Percentiles rank a stretch among this genome's conserved stretches.
Evolutionary conservation across 2,888 invertebrate genomes (phyloP).

Genomic region (Notocelia uddmanniana): DNA sequence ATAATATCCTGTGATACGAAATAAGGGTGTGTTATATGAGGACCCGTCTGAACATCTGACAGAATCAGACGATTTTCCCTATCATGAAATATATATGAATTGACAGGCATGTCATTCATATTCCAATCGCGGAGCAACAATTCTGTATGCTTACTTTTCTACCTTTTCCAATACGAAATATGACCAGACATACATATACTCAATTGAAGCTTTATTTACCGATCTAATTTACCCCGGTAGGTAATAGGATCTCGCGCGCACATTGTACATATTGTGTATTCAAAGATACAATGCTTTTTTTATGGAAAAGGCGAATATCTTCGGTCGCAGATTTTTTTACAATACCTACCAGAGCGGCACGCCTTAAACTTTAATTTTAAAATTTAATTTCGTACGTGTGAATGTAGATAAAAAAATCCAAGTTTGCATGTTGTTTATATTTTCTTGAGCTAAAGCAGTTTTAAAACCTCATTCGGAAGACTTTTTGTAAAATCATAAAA

Average conservation of each 20-base stretch:
- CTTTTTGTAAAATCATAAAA: not conserved
- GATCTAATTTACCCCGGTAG: slow-evolving; percentile 11
- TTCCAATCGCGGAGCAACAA: not conserved
- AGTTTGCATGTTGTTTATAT: not conserved
- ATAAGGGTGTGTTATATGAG: no score
- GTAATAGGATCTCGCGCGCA: not conserved
- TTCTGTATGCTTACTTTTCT: not conserved
- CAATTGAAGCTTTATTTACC: not conserved
- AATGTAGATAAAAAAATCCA: not conserved
- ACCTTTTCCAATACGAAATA: not conserved
- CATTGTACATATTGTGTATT: slow-evolving; percentile 15
- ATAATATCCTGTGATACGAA: no score
- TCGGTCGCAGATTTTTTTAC: not conserved
- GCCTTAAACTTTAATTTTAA: not conserved
- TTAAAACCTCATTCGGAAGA: not conserved
- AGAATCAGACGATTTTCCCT: not conserved
- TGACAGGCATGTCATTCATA: not conserved
- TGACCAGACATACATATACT: slow-evolving; percentile 10
- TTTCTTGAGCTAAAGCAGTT: not conserved
- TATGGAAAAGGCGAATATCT: not conserved
- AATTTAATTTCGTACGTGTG: not conserved
- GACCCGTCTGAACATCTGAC: no score
- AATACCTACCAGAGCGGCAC: no score
- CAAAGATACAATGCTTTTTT: slow-evolving; percentile 5
- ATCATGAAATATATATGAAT: not conserved